Percentiles rank a stretch among this genome's conserved stretches.
These are phyloP conservation scores for Xylota sylvarum DNA, from an alignment of 2,888 invertebrate genomes.

Conservation along the genomic window DNA sequence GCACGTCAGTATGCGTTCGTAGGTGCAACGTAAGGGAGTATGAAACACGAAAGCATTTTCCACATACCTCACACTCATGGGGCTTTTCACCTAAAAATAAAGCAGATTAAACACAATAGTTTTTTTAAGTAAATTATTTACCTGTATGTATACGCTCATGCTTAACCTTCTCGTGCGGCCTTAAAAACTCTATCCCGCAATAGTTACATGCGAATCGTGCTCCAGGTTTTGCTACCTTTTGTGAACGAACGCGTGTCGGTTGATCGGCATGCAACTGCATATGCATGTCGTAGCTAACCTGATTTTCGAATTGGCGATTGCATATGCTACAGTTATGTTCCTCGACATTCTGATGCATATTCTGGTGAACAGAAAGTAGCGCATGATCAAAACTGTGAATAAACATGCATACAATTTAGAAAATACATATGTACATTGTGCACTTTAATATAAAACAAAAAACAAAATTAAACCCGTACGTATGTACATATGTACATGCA, in stretches of 20 bases:
- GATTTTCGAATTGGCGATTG: slow-evolving; percentile 89
- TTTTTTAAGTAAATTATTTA: slow-evolving; percentile 47
- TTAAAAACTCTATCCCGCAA: slow-evolving; percentile 89
- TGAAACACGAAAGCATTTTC: slow-evolving; percentile 92
- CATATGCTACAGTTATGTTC: slow-evolving; percentile 89
- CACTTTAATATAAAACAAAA: too few species aligned
- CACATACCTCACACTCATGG: slow-evolving; percentile 91
- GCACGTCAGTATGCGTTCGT: slow-evolving; percentile 91
- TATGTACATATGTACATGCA: too few species aligned
- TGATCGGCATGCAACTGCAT: slow-evolving; percentile 88
- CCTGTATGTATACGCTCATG: slow-evolving; percentile 94
- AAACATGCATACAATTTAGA: too few species aligned
- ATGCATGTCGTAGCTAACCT: slow-evolving; percentile 90
- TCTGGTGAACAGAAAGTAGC: slow-evolving; percentile 87
- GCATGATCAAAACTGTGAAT: slow-evolving; percentile 81
- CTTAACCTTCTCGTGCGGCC: slow-evolving; percentile 93
- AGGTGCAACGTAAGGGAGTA: slow-evolving; percentile 92
- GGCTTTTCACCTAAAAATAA: slow-evolving; percentile 89
- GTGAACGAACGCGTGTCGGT: slow-evolving; percentile 29
- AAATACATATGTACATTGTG: too few species aligned
- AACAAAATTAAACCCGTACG: too few species aligned
- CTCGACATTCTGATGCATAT: slow-evolving; percentile 87
- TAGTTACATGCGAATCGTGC: slow-evolving; percentile 89
- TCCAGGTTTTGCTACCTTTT: slow-evolving; percentile 72
- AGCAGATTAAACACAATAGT: not conserved